Base-by-base conservation (phyloP, 1,140 invertebrate species). In the Bursaphelenchus mucronatus region DNA sequence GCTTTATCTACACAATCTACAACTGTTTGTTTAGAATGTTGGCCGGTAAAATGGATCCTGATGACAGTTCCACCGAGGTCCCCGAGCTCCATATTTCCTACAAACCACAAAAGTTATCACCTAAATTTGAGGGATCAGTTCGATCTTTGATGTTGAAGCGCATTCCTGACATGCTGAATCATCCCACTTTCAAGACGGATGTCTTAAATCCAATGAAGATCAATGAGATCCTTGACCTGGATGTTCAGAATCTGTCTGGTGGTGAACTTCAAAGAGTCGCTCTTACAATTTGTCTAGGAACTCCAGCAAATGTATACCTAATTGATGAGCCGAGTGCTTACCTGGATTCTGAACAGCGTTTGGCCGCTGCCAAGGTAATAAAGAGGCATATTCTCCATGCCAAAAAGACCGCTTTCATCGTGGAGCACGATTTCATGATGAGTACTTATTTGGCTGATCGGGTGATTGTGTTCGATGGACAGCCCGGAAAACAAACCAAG, bases 391-490 rank as follows among this genome's bases (percentile, higher is more conserved):
- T 99, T 83, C 85, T 99, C 46, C 95, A 99, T 80, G 92, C 95
- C 0, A 99, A 99, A 85, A 95, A 97, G 82, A 99, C 95, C 39
- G 96, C 94, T 40, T 99, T 99, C 83, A 89, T 99, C 40, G 96
- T 99, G 0, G 96, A 99, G 87, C 96, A 99, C 88, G 96, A 99
- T 87, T 98, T 98, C 80, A 99, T 99, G 61, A 99, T 99, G 96
- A 94, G 94, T 3, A 98, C 96, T 0, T 99, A 99, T 84, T 85
- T 99, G 47, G 94, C 96, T 13, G 96, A 99, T 84, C 86, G 95
- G 57, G 96, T 99, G 0, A 96, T 99, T 75, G 94, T 98, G 19
- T 97, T 99, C 83, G 94, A 97, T 81, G 96, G 96, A 46, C 83
- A 82, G 57, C 94, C 96, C 0, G 95, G 92, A 0, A 85, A 94